phyloP scores from a whole-genome alignment of 2,113 vertebrate genomes.

The Trematocara stigmaticum region DNA sequence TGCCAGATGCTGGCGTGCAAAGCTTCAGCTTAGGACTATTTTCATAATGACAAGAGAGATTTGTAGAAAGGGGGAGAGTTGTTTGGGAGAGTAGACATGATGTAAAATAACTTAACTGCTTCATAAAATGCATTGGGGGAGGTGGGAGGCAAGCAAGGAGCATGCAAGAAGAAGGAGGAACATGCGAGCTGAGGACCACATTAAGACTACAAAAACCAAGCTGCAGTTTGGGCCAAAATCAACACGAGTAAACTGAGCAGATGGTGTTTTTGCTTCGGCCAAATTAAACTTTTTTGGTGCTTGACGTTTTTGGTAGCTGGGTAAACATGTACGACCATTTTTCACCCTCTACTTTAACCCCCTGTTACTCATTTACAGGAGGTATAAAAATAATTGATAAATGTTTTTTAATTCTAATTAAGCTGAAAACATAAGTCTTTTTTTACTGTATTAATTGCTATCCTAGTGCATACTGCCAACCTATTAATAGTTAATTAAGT shows the following conservation, averaged over 20 bases:
- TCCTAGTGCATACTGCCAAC: not conserved
- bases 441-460: not conserved
- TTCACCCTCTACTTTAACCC: not conserved
- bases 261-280: conserved; percentile 40
- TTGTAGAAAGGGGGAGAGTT: conserved; percentile 27
- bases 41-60: conserved; percentile 65
- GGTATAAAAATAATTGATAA: not conserved
- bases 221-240: conserved; percentile 44
- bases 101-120: conserved; percentile 70
- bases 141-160: not conserved
- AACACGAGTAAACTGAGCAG: conserved; percentile 47
- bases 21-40: conserved; percentile 46
- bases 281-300: conserved; percentile 33
- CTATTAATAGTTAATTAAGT: not conserved
- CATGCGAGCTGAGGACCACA: conserved; percentile 26
- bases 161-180: conserved; percentile 11
- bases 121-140: conserved; percentile 39
- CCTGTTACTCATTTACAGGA: not conserved
- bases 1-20: conserved; percentile 45
- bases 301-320: conserved; percentile 40
- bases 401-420: not conserved
- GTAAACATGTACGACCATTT: not conserved
- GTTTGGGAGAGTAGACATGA: conserved; percentile 57
- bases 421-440: not conserved
- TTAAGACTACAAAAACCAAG: conserved; percentile 46